Evolutionary conservation across 2,113 vertebrate genomes (phyloP).

Genomic region (Astatoreochromis straeleni): DNA sequence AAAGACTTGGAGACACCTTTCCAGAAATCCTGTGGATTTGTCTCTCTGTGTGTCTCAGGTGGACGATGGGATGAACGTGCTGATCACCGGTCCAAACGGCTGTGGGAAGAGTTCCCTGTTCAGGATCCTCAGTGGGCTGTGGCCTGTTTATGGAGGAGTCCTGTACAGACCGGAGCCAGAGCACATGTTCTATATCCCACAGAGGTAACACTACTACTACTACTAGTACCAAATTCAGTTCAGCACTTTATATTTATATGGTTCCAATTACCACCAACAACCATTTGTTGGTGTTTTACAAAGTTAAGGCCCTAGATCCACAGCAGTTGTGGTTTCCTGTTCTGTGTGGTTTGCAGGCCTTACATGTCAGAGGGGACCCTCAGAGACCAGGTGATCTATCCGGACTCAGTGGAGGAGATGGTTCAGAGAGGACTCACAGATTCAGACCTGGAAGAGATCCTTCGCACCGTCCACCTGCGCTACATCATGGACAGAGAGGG

Average conservation of each 20-base stretch:
- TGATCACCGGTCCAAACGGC: slow-evolving; percentile 96
- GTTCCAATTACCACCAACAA: not conserved
- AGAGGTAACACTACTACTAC: slow-evolving; percentile 57
- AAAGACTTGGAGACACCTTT: not conserved
- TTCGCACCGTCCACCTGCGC: slow-evolving; percentile 86
- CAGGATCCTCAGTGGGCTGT: slow-evolving; percentile 92
- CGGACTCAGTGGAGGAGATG: slow-evolving; percentile 90
- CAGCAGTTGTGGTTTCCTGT: slow-evolving; percentile 77
- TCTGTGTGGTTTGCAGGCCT: slow-evolving; percentile 70
- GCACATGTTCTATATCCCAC: slow-evolving; percentile 97
- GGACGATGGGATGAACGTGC: slow-evolving; percentile 91
- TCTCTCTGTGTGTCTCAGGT: slow-evolving; percentile 69
- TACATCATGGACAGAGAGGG: slow-evolving; percentile 93
- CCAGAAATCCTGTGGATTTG: not conserved
- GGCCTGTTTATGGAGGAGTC: slow-evolving; percentile 92
- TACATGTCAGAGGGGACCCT: slow-evolving; percentile 96
- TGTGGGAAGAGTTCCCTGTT: slow-evolving; percentile 98
- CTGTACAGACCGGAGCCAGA: slow-evolving; percentile 88
- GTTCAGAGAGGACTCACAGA: slow-evolving; percentile 79
- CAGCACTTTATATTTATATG: not conserved
- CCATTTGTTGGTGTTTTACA: not conserved
- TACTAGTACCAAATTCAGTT: not conserved
- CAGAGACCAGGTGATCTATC: slow-evolving; percentile 96
- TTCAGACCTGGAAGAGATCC: slow-evolving; percentile 80
- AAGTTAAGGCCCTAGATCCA: fast-evolving